These are phyloP conservation scores for Heliconius hermathena DNA, from an alignment of 1,140 invertebrate genomes.

Conservation along the genomic window DNA sequence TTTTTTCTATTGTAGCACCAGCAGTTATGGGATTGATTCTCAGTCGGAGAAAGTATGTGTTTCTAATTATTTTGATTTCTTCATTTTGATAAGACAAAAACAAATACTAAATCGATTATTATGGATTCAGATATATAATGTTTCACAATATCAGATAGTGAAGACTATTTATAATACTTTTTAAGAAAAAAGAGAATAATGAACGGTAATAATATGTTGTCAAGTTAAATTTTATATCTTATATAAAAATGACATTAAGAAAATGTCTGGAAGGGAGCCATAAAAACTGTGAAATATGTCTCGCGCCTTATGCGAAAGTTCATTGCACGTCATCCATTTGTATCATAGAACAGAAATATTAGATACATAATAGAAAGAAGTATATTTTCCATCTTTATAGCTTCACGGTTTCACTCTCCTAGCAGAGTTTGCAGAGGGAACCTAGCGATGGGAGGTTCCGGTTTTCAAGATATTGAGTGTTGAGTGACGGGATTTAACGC, in stretches of 20 bases:
- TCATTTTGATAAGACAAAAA: no score
- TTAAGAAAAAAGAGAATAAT: neutral
- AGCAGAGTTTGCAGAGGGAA: no score
- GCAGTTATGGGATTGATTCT: no score
- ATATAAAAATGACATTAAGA: neutral
- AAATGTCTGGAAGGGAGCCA: neutral
- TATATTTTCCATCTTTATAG: neutral
- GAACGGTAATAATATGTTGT: neutral
- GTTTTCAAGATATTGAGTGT: neutral
- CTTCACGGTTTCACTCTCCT: neutral
- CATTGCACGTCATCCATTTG: neutral
- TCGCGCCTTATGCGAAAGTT: slow-evolving; percentile 9
- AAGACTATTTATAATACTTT: no score
- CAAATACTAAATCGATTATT: no score
- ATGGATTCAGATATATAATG: no score
- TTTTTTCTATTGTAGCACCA: no score
- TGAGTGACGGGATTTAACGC: no score
- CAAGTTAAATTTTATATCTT: neutral
- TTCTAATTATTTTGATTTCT: no score
- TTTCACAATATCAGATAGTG: no score
- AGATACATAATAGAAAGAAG: neutral
- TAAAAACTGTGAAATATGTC: slow-evolving; percentile 13
- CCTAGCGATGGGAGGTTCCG: no score
- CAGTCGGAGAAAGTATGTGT: no score
- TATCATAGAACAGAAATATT: neutral